Percentiles rank a stretch among this genome's conserved stretches.
phyloP scores from a whole-genome alignment of 1,140 invertebrate species.

The Drosophila ficusphila region DNA sequence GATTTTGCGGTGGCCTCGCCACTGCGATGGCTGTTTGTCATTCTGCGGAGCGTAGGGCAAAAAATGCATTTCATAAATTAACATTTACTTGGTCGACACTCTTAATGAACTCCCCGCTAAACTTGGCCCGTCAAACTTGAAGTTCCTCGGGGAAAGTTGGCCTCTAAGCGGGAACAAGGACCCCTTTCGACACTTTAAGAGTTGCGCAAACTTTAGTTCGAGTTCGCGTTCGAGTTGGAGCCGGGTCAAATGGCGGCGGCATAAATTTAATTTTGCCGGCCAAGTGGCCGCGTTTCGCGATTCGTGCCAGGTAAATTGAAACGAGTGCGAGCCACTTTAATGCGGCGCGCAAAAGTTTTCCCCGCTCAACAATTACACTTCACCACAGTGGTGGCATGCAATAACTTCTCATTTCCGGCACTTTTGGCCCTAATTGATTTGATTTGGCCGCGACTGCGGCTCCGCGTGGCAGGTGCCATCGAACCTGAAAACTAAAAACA shows the following conservation, averaged over 20 bases:
- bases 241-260: slow-evolving; percentile 41
- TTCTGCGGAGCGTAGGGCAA: slow-evolving; percentile 1
- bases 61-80: slow-evolving; percentile 45
- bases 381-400: slow-evolving; percentile 60
- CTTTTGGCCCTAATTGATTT: slow-evolving; percentile 64
- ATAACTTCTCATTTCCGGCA: slow-evolving; percentile 73
- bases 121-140: slow-evolving; percentile 31
- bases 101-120: slow-evolving; percentile 46
- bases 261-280: slow-evolving; percentile 53
- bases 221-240: too few relatives aligned
- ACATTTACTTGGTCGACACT: slow-evolving; percentile 26
- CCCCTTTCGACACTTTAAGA: slow-evolving; percentile 56
- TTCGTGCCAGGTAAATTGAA: slow-evolving; percentile 69
- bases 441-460: slow-evolving; percentile 32
- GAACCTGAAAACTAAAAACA: too few relatives aligned
- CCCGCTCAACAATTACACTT: slow-evolving; percentile 34
- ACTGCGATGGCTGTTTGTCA: slow-evolving; percentile 44
- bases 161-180: slow-evolving; percentile 9
- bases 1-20: slow-evolving; percentile 25
- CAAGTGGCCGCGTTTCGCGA: slow-evolving; percentile 23
- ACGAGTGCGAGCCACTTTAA: slow-evolving; percentile 67
- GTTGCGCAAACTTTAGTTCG: slow-evolving; percentile 35
- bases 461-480: background rate
- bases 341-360: slow-evolving; percentile 26
- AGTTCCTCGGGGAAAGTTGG: background rate